These are phyloP conservation scores for Siphlonurus alternatus DNA, from an alignment of 2,888 invertebrate species.

Conservation along the genomic window DNA sequence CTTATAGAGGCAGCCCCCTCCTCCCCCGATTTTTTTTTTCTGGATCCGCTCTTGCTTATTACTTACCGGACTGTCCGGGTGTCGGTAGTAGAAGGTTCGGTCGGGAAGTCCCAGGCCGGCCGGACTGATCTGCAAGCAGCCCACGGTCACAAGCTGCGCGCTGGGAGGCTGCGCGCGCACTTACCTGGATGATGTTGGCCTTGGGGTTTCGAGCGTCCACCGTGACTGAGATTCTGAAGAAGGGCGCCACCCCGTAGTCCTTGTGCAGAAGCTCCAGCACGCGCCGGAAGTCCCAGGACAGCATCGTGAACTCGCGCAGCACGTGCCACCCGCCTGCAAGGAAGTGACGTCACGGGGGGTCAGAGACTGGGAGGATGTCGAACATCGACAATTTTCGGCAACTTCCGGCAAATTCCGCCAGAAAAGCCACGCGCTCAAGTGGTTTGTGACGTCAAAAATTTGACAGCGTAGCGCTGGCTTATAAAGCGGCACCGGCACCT, in stretches of 20 bases:
- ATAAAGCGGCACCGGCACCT: too few relatives aligned
- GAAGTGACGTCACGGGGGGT: too few relatives aligned
- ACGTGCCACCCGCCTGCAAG: constrained; percentile 34
- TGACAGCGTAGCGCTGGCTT: too few relatives aligned
- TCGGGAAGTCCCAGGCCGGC: constrained; percentile 36
- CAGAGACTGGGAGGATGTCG: constrained; percentile 8
- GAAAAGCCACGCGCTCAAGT: too few relatives aligned
- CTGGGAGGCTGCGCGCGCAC: neutral
- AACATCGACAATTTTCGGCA: neutral
- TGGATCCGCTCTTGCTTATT: too few relatives aligned
- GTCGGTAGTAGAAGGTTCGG: constrained; percentile 31
- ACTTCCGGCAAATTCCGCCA: neutral
- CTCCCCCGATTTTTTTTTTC: too few relatives aligned
- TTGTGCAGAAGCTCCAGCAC: constrained; percentile 29
- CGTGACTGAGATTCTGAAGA: constrained; percentile 33
- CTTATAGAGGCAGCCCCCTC: too few relatives aligned
- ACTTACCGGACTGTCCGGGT: constrained; percentile 27
- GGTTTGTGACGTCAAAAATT: too few relatives aligned
- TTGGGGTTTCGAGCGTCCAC: constrained; percentile 30
- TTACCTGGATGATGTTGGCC: constrained; percentile 29
- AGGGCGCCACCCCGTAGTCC: constrained; percentile 31
- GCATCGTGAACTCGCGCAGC: constrained; percentile 26
- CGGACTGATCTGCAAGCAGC: constrained; percentile 28
- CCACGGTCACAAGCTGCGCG: too few relatives aligned
- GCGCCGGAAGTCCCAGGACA: constrained; percentile 26